phyloP scores from a whole-genome alignment of 2,888 invertebrate species.

The Ennomos erosarius region DNA sequence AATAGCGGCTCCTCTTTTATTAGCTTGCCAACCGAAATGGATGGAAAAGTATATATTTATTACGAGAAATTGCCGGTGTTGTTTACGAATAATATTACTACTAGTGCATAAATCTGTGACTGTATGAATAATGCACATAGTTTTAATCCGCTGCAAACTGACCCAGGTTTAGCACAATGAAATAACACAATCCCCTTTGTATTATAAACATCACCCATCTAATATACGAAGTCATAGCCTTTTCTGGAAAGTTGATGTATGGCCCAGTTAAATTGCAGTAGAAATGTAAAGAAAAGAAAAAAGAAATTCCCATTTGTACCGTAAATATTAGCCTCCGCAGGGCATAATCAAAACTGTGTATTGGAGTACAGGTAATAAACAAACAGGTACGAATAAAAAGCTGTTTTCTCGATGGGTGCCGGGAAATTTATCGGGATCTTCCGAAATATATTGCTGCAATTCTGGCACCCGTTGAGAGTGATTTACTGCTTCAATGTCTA shows the following conservation, averaged over 20 bases:
- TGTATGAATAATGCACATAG: constrained; percentile 25
- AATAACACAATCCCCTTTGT: constrained; percentile 31
- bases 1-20: constrained; percentile 7
- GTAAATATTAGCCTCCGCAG: constrained; percentile 45
- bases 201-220: constrained; percentile 21
- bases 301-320: constrained; percentile 45
- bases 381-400: constrained; percentile 67
- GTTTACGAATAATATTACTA: constrained; percentile 1
- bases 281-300: constrained; percentile 43
- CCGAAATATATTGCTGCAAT: constrained; percentile 70
- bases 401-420: constrained; percentile 65
- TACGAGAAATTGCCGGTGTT: background rate
- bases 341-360: constrained; percentile 53
- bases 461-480: constrained; percentile 58
- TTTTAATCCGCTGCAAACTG: constrained; percentile 24
- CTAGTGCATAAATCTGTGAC: constrained; percentile 7
- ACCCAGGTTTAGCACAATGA: constrained; percentile 17
- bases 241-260: constrained; percentile 25
- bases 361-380: constrained; percentile 69
- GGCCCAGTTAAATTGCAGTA: constrained; percentile 30
- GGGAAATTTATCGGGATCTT: constrained; percentile 72
- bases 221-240: constrained; percentile 20
- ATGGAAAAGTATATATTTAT: constrained; percentile 2
- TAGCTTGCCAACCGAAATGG: constrained; percentile 6
- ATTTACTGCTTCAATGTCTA: constrained; percentile 66